Conservation (phyloP, 2,113 vertebrate species). For the Seriola rivoliana region DNA sequence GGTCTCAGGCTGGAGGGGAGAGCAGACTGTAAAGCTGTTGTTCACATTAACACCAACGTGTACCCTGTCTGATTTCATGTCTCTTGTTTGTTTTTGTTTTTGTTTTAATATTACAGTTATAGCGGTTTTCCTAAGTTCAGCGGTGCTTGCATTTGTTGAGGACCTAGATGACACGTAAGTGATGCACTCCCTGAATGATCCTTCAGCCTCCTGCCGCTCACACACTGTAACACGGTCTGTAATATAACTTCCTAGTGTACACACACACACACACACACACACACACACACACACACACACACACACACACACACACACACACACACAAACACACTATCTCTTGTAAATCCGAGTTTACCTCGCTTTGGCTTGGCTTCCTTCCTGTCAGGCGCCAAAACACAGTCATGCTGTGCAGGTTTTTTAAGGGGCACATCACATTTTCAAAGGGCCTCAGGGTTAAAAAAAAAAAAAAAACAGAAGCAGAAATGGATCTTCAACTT, state of each 20-base stretch:
- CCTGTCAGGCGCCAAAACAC: neutral
- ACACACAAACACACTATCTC: neutral
- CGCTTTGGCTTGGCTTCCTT: neutral
- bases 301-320: neutral
- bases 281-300: no score
- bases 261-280: neutral
- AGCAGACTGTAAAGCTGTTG: neutral
- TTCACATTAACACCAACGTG: neutral
- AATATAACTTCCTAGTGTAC: neutral
- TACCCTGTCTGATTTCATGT: conserved; percentile 3
- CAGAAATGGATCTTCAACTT: no score
- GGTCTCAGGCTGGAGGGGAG: conserved; percentile 31
- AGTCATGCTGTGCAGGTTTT: no score
- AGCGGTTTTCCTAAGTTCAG: conserved; percentile 77
- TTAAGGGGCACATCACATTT: no score
- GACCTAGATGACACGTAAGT: conserved; percentile 98
- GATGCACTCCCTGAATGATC: conserved; percentile 33
- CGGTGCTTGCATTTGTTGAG: conserved; percentile 88
- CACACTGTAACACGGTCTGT: neutral
- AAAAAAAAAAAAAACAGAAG: no score
- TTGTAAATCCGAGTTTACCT: neutral
- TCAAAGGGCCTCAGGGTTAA: no score
- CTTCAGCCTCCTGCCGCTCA: conserved; percentile 31
- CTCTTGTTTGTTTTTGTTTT: neutral
- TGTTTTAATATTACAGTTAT: conserved; percentile 66